Conservation (phyloP, 2,797 vertebrate species). For the Cynopterus sphinx region DNA sequence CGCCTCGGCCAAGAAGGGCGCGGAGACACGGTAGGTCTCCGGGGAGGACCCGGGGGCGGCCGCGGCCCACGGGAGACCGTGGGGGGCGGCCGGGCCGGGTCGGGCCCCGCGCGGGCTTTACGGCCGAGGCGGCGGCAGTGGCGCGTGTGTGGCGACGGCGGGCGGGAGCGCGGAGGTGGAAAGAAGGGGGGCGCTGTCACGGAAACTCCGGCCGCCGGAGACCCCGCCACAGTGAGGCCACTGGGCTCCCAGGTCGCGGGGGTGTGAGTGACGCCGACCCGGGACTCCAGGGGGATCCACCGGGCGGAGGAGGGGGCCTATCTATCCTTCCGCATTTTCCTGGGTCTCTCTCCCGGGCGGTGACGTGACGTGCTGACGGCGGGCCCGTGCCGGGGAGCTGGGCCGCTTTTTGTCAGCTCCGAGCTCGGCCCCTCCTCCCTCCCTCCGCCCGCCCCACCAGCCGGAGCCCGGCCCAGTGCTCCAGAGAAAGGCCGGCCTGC, state of each 20-base stretch:
- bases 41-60: slow-evolving; percentile 60
- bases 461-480: slow-evolving; percentile 92
- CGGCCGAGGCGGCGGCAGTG: slow-evolving; percentile 39
- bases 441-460: slow-evolving; percentile 89
- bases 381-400: slow-evolving; percentile 92
- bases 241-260: slow-evolving; percentile 55
- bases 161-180: slow-evolving; percentile 77
- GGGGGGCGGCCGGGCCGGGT: slow-evolving; percentile 48
- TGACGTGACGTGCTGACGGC: slow-evolving; percentile 98
- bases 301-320: slow-evolving; percentile 77
- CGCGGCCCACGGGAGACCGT: slow-evolving; percentile 54
- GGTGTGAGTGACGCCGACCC: slow-evolving; percentile 65
- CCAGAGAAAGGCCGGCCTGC: slow-evolving; percentile 88
- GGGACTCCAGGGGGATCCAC: slow-evolving; percentile 64
- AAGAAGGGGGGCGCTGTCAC: slow-evolving; percentile 79
- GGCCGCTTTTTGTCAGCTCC: slow-evolving; percentile 93
- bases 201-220: slow-evolving; percentile 69
- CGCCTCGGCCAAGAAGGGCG: slow-evolving; percentile 55
- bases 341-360: slow-evolving; percentile 92
- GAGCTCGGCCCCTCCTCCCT: slow-evolving; percentile 93
- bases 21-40: slow-evolving; percentile 59
- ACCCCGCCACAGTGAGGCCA: slow-evolving; percentile 69
- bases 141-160: slow-evolving; percentile 60
- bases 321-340: slow-evolving; percentile 94
- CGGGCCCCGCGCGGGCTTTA: slow-evolving; percentile 78